phyloP scores from a whole-genome alignment of 2,113 vertebrate species.

The Gopherus evgoodei region DNA sequence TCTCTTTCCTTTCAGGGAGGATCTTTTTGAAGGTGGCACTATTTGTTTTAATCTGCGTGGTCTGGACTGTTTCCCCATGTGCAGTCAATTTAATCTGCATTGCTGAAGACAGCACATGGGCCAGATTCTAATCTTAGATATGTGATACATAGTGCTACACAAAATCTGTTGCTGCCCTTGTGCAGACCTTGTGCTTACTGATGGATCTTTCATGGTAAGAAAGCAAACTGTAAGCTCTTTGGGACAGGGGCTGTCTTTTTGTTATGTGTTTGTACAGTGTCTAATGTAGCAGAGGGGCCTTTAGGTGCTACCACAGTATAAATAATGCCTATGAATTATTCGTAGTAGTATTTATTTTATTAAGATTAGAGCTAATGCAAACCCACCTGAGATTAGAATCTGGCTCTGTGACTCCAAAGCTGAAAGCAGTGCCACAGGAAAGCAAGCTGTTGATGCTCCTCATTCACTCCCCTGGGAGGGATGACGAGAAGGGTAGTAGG shows the following conservation, averaged over 20 bases:
- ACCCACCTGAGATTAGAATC: neutral
- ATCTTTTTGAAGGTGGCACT: conserved; percentile 25
- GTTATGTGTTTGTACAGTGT: no score
- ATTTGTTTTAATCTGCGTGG: conserved; percentile 3
- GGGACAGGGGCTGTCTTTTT: conserved; percentile 12
- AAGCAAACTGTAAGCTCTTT: neutral
- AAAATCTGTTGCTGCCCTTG: neutral
- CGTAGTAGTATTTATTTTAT: neutral
- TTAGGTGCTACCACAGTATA: neutral
- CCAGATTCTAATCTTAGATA: conserved; percentile 18
- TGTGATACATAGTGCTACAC: neutral
- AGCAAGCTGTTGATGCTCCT: neutral
- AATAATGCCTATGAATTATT: no score
- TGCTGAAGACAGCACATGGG: conserved; percentile 17
- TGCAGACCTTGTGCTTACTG: neutral
- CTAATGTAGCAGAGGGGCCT: neutral
- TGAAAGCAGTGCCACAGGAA: neutral
- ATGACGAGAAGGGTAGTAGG: neutral
- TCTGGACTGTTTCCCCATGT: conserved; percentile 21
- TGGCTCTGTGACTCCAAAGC: neutral
- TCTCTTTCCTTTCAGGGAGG: neutral
- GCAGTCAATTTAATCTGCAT: conserved; percentile 13
- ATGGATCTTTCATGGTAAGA: neutral
- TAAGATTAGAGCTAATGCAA: neutral
- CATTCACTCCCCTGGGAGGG: neutral